A percentile compares a stretch with the other conserved stretches of the same genome.
phyloP scores from a whole-genome alignment of 2,113 vertebrate genomes.

The Phalacrocorax pelagicus region DNA sequence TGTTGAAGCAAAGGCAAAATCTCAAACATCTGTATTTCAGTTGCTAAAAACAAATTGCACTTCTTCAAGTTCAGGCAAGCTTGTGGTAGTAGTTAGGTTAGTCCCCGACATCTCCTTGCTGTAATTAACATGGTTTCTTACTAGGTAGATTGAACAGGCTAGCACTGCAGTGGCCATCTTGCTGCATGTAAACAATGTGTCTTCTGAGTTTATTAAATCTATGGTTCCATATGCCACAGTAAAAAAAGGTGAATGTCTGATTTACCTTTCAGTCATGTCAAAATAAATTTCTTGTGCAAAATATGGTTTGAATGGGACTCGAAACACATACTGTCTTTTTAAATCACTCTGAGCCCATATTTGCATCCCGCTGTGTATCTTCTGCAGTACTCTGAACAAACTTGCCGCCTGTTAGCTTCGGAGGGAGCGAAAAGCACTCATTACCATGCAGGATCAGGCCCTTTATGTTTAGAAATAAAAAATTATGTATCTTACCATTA shows the following conservation, averaged over 20 bases:
- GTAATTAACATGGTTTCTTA: background rate
- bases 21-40: background rate
- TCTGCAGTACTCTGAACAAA: background rate
- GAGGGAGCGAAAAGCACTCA: background rate
- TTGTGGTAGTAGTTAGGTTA: background rate
- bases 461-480: conserved; percentile 6
- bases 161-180: background rate
- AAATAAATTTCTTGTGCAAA: background rate
- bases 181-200: background rate
- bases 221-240: background rate
- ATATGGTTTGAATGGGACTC: background rate
- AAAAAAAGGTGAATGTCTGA: background rate
- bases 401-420: background rate
- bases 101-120: background rate
- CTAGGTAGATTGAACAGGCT: background rate
- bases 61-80: background rate
- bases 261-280: background rate
- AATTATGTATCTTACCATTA: background rate
- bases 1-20: background rate
- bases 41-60: background rate
- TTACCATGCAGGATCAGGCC: conserved; percentile 12
- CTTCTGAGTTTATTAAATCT: background rate
- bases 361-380: background rate
- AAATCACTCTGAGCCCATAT: background rate
- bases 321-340: background rate